These are phyloP conservation scores for Selene dorsalis DNA, from an alignment of 2,797 vertebrate genomes.

Conservation along the genomic window DNA sequence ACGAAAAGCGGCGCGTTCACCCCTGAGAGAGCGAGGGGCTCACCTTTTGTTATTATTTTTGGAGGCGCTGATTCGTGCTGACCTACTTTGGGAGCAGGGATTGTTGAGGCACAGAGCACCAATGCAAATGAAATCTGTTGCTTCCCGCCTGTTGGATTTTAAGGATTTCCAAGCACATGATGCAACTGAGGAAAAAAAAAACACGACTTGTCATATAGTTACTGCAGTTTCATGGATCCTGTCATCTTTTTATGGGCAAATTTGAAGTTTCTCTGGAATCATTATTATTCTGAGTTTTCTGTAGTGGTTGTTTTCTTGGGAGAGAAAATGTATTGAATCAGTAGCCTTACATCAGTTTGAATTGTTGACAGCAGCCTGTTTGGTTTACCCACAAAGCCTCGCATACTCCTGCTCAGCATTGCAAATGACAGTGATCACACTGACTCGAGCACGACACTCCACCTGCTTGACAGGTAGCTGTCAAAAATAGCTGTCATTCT, in stretches of 20 bases:
- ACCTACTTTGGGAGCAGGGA: constrained; percentile 80
- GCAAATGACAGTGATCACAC: constrained; percentile 74
- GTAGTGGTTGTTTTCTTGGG: constrained; percentile 24
- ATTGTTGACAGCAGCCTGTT: constrained; percentile 55
- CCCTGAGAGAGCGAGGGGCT: constrained; percentile 67
- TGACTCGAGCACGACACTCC: constrained; percentile 60
- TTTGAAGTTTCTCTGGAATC: constrained; percentile 35
- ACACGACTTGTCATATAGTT: constrained; percentile 42
- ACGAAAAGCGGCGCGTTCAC: constrained; percentile 50
- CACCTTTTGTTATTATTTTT: constrained; percentile 83
- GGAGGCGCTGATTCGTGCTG: constrained; percentile 72
- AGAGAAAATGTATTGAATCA: constrained; percentile 35
- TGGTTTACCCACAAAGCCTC: constrained; percentile 53
- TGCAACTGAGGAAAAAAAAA: constrained; percentile 44
- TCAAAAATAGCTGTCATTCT: constrained; percentile 70
- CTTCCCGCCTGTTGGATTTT: constrained; percentile 76
- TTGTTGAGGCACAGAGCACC: constrained; percentile 66
- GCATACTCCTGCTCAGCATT: constrained; percentile 69
- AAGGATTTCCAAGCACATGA: constrained; percentile 63
- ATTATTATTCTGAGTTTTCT: constrained; percentile 29
- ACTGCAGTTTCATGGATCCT: constrained; percentile 32
- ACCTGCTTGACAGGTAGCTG: constrained; percentile 68
- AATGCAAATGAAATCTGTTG: constrained; percentile 79
- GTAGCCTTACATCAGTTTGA: constrained; percentile 34
- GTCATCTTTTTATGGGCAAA: constrained; percentile 33